phyloP scores from a whole-genome alignment of 2,113 vertebrate species.

The Clupea harengus region DNA sequence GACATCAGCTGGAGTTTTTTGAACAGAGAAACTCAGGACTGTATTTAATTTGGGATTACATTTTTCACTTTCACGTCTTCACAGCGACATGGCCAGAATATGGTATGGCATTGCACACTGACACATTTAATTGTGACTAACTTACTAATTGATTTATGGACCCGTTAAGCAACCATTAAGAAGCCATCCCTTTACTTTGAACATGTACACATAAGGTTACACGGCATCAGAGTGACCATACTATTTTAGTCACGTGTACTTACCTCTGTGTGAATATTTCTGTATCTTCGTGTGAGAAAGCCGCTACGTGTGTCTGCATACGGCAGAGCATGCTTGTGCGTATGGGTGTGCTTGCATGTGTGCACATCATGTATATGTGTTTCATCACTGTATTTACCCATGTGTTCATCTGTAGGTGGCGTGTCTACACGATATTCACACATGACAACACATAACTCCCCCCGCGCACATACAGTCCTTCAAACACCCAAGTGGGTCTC shows the following conservation, averaged over 20 bases:
- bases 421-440: constrained; percentile 77
- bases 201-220: neutral
- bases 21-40: neutral
- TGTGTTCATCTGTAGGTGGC: constrained; percentile 78
- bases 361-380: constrained; percentile 16
- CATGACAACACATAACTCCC: constrained; percentile 69
- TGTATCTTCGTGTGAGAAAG: neutral
- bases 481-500: constrained; percentile 57
- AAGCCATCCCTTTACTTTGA: neutral
- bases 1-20: neutral
- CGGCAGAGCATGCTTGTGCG: neutral
- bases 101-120: neutral
- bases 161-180: neutral
- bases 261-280: neutral
- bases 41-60: neutral
- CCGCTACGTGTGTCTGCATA: neutral
- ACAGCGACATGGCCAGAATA: neutral
- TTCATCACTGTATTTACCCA: constrained; percentile 47
- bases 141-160: constrained; percentile 1
- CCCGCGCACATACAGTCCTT: neutral
- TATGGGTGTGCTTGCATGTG: constrained; percentile 43
- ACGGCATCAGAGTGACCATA: neutral
- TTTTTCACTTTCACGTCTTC: neutral
- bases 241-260: neutral
- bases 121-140: neutral